Percentiles rank a stretch among this genome's conserved stretches.
Conservation (phyloP, 2,888 invertebrate genomes). For the Machimus atricapillus region DNA sequence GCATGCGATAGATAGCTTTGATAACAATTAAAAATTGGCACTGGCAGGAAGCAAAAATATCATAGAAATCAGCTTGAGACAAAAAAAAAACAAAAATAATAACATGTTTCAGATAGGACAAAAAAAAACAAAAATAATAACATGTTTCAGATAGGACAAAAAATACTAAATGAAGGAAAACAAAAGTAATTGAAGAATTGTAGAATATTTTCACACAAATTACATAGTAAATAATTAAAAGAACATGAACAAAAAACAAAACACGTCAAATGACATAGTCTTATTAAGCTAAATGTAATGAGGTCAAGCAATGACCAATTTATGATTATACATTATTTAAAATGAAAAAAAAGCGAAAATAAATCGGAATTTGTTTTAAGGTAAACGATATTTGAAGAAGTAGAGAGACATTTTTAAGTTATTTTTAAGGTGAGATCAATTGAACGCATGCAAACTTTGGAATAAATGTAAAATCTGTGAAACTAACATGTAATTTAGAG, state of each 20-base stretch:
- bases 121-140: neutral
- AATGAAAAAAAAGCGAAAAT: neutral
- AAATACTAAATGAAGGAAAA: neutral
- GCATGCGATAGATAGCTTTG: neutral
- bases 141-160: neutral
- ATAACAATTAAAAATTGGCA: neutral
- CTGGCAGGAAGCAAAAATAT: neutral
- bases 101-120: neutral
- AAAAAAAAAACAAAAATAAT: neutral
- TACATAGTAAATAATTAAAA: conserved; percentile 8
- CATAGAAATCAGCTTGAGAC: conserved; percentile 16
- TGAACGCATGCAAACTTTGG: neutral
- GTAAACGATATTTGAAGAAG: neutral
- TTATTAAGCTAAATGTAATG: neutral
- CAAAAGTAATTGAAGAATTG: neutral
- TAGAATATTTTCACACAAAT: conserved; percentile 20
- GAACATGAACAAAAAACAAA: conserved; percentile 3
- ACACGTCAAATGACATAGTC: neutral
- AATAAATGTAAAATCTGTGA: conserved; percentile 8
- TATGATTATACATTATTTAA: neutral
- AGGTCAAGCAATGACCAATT: neutral
- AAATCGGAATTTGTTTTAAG: neutral
- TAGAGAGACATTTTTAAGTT: neutral
- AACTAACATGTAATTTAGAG: neutral
- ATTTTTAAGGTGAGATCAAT: neutral